Evolutionary conservation across 2,888 invertebrate species (phyloP).

Genomic region (Dioctria rufipes): DNA sequence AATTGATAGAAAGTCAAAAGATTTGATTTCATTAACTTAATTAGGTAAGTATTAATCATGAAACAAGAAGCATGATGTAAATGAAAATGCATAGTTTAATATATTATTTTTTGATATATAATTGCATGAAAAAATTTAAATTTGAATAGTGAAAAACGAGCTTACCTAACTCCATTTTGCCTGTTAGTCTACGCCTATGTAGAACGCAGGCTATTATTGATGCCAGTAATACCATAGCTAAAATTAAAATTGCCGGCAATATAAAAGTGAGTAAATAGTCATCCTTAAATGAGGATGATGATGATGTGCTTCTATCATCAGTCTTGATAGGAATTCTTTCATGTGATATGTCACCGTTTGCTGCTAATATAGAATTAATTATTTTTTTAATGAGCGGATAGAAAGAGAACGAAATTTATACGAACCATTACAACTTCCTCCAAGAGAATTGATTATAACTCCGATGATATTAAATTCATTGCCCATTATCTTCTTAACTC

Average conservation of each 20-base stretch:
- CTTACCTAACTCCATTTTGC: constrained; percentile 84
- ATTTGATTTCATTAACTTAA: constrained; percentile 18
- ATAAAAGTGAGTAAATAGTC: constrained; percentile 87
- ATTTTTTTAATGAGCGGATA: background rate
- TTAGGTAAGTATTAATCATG: constrained; percentile 20
- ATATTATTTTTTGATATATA: background rate
- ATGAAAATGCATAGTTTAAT: constrained; percentile 3
- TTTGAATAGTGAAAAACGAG: constrained; percentile 1
- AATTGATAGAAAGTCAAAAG: background rate
- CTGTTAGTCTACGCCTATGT: constrained; percentile 86
- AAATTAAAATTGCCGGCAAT: constrained; percentile 89
- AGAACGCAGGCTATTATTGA: constrained; percentile 90
- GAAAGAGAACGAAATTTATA: too few species aligned
- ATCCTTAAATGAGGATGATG: constrained; percentile 71
- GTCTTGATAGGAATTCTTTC: constrained; percentile 67
- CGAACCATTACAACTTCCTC: constrained; percentile 74
- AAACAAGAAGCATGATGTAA: constrained; percentile 18
- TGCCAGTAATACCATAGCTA: constrained; percentile 89
- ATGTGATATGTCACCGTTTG: constrained; percentile 64
- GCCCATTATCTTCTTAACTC: constrained; percentile 75
- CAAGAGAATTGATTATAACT: constrained; percentile 73
- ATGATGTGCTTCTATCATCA: constrained; percentile 67
- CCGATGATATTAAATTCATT: constrained; percentile 77
- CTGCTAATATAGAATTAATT: constrained; percentile 60
- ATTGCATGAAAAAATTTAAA: background rate